Evolutionary conservation across 2,797 vertebrate species (phyloP), one percentile per base, ranked within the genome.

Genomic region (Microchirus variegatus): DNA sequence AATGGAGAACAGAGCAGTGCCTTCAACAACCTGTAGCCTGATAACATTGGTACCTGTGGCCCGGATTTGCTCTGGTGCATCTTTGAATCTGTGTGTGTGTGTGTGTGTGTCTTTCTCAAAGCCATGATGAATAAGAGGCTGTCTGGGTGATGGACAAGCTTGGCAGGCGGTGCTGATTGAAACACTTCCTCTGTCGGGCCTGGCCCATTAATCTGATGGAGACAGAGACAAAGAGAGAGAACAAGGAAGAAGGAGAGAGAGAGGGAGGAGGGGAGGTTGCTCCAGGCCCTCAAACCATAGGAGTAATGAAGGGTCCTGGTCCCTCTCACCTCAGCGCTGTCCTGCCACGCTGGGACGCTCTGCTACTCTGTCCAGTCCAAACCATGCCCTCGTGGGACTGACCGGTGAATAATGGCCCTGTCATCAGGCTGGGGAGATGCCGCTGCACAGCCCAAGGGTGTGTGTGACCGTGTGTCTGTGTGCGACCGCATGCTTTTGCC

Each of bases 151-250:
- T 91, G 87, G 90, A 92, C 91, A 93, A 79, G 86, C 88, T 90
- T 91, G 90, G 91, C 90, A 92, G 91, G 83, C 89, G 56, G 73
- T 88, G 93, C 94, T 97, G 95, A 98, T 96, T 97, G 96, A 98
- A 97, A 97, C 94, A 95, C 95, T 96, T 96, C 95, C 95, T 94
- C 94, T 95, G 92, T 94, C 93, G 94, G 93, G 95, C 90, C 93
- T 73, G 93, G 94, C 93, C 95, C 94, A 97, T 97, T 96, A 97
- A 96, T 97, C 90, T 96, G 88, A 91, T 86, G 83, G 86, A 87
- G 85, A 82, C 84, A 86, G 87, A 86, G 83, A 87, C 83, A 86
- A 70, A 83, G 84, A 76, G 77, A 59, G 55, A 44, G 56, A 31
- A 51, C 58, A 45, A 57, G 71, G 16, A 72, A 59, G 61, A 59